These are phyloP conservation scores for Buteo buteo DNA, from an alignment of 2,113 vertebrate genomes.

Conservation along the genomic window DNA sequence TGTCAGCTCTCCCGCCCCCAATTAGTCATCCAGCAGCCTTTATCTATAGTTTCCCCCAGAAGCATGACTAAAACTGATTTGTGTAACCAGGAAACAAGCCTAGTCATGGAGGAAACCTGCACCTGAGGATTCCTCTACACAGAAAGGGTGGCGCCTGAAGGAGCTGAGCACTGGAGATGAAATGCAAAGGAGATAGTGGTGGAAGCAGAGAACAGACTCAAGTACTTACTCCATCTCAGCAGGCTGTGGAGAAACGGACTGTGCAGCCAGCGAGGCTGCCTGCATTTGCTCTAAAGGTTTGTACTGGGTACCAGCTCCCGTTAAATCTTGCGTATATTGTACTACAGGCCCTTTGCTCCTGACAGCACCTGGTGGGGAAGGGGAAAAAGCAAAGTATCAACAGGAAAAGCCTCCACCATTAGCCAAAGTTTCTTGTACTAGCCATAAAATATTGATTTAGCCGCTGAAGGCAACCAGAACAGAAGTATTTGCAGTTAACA, in stretches of 20 bases:
- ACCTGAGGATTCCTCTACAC: neutral
- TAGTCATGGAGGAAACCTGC: neutral
- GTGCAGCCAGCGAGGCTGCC: neutral
- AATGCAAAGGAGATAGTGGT: neutral
- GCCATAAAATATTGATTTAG: fast-evolving
- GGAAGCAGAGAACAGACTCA: neutral
- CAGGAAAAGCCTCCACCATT: neutral
- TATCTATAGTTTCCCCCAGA: neutral
- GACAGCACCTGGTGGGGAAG: constrained; percentile 75
- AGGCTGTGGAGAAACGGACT: neutral
- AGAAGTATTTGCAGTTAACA: fast-evolving
- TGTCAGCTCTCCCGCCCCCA: neutral
- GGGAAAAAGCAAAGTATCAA: neutral
- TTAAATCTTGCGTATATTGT: constrained; percentile 87
- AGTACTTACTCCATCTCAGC: constrained; percentile 75
- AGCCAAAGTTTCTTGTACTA: fast-evolving
- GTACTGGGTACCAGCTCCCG: constrained; percentile 58
- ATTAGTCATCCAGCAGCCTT: neutral
- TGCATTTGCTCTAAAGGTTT: constrained; percentile 52
- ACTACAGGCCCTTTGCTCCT: constrained; percentile 95
- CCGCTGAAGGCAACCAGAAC: fast-evolving
- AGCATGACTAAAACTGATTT: neutral
- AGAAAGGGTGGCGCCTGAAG: neutral
- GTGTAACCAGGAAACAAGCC: neutral
- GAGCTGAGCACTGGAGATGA: neutral